Base-by-base conservation (phyloP, 2,113 vertebrate species). In the Aepyceros melampus region DNA sequence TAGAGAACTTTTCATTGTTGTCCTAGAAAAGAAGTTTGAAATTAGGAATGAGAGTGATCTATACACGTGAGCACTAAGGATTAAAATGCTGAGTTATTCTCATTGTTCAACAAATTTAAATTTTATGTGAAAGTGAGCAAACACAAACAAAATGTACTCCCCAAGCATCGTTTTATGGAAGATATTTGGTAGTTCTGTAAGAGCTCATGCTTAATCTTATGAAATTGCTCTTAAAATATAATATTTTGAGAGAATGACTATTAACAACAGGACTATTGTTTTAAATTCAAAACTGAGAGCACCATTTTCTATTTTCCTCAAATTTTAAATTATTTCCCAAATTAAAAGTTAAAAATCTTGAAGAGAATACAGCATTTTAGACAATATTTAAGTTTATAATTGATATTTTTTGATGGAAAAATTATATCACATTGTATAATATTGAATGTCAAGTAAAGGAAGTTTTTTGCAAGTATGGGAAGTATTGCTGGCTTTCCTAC, bases 11-110 rank as follows among this genome's bases (percentile, higher is more conserved):
- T 89, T 60, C 62, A 36, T 82, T 91, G 12, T 94, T 5, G 5
- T 83, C 14, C 87, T 88, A 29, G 53, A 83, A 97, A 94, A 87
- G 17, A 91, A 62, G 17, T 84, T 97, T 94, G 40, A 92, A 87
- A 81, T 49, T 71, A 23, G 64, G 36, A 36, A 36, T 97, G 51
- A 92, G 51, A 81, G 19, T 90, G 33, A 40, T 45, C 31, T 60
- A 21, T 58, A 90, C 49, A 71, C 47, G 29, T 60, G 36, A 45
- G 31, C 62, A 94, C 31, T 83, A 3, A n/a, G 78, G 29, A 60
- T 62, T 94, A 83, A 95, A 95, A 82, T 87, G 47, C 15, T 92
- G 16, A 29, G 16, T 92, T 91, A 60, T 62, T 96, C 47, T 96
- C 7, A 0, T 79, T 87, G 3, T 29, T 87, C 8, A 82, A 11